phyloP scores from a whole-genome alignment of 2,888 invertebrate species.

The Drosophila infuscata region DNA sequence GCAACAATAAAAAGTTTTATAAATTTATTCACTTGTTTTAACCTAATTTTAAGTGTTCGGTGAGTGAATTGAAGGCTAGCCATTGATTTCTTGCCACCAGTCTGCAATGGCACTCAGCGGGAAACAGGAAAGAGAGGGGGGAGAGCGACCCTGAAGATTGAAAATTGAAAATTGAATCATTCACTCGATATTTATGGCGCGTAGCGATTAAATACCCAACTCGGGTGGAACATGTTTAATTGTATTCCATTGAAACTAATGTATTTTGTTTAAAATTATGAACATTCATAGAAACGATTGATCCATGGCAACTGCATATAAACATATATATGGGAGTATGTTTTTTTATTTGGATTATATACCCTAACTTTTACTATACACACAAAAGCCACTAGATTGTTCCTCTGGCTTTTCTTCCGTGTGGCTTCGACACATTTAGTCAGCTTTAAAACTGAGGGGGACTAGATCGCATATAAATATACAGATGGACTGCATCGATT shows the following conservation, averaged over 20 bases:
- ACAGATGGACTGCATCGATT: no score
- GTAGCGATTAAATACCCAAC: slow-evolving; percentile 5
- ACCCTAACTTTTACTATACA: no score
- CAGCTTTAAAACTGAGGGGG: no score
- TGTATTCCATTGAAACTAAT: slow-evolving; percentile 24
- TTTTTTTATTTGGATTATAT: no score
- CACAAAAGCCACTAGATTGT: no score
- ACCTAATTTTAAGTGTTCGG: slow-evolving; percentile 25
- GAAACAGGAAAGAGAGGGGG: no score
- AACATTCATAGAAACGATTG: slow-evolving; percentile 27
- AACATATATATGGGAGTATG: neutral
- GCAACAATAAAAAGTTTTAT: slow-evolving; percentile 75
- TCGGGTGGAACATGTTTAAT: slow-evolving; percentile 25
- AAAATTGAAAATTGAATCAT: slow-evolving; percentile 10
- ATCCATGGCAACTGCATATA: slow-evolving; percentile 5
- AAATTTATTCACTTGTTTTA: slow-evolving; percentile 57
- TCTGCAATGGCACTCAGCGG: neutral
- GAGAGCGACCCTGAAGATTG: slow-evolving; percentile 43
- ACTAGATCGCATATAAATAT: no score
- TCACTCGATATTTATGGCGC: slow-evolving; percentile 15
- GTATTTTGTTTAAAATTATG: slow-evolving; percentile 10
- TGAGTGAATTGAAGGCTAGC: slow-evolving; percentile 38
- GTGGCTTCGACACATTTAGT: no score
- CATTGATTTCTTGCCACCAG: slow-evolving; percentile 29
- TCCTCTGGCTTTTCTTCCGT: no score